phyloP scores from a whole-genome alignment of 2,888 invertebrate genomes.

The Oscheius sp. region DNA sequence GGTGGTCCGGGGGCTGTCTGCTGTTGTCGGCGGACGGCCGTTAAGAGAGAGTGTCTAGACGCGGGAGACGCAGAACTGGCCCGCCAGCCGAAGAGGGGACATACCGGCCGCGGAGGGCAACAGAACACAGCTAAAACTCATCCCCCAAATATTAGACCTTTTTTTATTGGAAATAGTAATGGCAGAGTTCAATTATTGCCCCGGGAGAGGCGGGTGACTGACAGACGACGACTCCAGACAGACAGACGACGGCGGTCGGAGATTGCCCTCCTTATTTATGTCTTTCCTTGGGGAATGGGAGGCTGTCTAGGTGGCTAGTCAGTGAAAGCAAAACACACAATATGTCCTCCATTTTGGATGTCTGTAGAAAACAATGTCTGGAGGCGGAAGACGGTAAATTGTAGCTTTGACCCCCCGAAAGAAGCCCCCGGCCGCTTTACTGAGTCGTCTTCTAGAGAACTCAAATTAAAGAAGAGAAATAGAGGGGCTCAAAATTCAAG shows the following conservation, averaged over 20 bases:
- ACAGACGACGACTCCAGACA: too few species aligned
- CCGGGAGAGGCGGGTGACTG: background rate
- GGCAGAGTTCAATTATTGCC: background rate
- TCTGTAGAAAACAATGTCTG: background rate
- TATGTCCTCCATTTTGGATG: too few species aligned
- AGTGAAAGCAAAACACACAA: too few species aligned
- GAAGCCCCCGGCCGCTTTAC: background rate
- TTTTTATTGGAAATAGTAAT: too few species aligned
- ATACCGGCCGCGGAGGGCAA: background rate
- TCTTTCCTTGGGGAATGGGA: too few species aligned
- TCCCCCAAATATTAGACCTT: too few species aligned
- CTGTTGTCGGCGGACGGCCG: conserved; percentile 21
- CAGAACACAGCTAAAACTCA: background rate
- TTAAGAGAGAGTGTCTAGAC: conserved; percentile 27
- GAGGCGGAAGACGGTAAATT: background rate
- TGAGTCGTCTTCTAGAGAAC: too few species aligned
- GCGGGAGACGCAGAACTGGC: conserved; percentile 21
- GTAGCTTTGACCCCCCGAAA: background rate
- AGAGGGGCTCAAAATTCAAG: too few species aligned
- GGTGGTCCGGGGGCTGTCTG: conserved; percentile 28
- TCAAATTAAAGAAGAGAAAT: too few species aligned
- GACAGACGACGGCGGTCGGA: too few species aligned
- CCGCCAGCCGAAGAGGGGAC: conserved; percentile 1
- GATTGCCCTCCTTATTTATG: too few species aligned
- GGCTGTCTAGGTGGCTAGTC: too few species aligned